Conservation (phyloP, 92 coral and sea anemone genomes). For the Micromussa lordhowensis region DNA sequence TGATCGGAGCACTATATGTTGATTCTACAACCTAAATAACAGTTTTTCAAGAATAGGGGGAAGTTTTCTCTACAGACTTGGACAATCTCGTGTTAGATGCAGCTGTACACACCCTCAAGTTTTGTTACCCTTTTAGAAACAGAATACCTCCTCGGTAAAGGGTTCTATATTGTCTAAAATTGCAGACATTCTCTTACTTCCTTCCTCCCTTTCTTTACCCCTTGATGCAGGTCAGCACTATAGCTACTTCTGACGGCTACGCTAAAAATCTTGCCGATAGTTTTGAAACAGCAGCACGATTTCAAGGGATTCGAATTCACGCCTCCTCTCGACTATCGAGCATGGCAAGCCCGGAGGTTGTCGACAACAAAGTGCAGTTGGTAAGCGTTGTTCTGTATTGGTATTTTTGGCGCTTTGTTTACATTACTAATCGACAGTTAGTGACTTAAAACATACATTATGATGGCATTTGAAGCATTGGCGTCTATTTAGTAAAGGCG, state of each 20-base stretch:
- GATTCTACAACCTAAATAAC: background rate
- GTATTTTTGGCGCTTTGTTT: conserved; percentile 9
- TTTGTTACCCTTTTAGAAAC: background rate
- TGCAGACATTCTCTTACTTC: conserved; percentile 30
- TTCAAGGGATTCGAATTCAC: conserved; percentile 83
- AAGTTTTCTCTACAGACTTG: background rate
- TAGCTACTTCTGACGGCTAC: conserved; percentile 83
- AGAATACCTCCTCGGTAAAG: conserved; percentile 10
- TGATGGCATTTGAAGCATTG: background rate
- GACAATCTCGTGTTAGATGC: background rate
- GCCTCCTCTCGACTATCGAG: conserved; percentile 81
- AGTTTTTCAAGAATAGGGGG: background rate
- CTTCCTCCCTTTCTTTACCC: conserved; percentile 25
- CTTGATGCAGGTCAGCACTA: conserved; percentile 79
- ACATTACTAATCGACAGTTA: conserved; percentile 1
- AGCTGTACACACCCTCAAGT: background rate
- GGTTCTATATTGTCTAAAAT: background rate
- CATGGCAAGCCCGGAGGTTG: conserved; percentile 75
- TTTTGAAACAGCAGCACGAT: conserved; percentile 81
- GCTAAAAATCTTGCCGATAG: conserved; percentile 80
- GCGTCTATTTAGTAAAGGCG: conserved; percentile 18
- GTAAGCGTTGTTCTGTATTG: conserved; percentile 46
- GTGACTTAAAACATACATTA: background rate
- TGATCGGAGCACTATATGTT: background rate
- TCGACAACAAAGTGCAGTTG: conserved; percentile 87